Conservation (phyloP, 2,113 vertebrate species). For the Diphyllodes magnificus region DNA sequence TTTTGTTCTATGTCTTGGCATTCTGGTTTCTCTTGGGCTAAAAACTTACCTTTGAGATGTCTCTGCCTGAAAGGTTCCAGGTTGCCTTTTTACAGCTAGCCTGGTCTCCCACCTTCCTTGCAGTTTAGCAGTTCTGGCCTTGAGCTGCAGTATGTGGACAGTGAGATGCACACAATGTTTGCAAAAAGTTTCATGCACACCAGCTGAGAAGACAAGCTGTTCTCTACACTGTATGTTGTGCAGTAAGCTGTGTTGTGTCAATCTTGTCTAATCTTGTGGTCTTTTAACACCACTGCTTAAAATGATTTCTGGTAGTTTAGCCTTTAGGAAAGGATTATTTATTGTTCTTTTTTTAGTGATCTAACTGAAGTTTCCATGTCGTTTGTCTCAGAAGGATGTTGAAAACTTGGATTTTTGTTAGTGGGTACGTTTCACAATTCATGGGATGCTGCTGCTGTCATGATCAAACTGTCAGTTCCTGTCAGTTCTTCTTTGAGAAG, state of each 20-base stretch:
- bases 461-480: neutral
- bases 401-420: neutral
- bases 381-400: neutral
- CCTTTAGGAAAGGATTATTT: neutral
- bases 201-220: neutral
- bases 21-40: neutral
- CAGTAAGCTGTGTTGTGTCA: neutral
- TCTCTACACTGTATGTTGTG: neutral
- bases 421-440: neutral
- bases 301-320: neutral
- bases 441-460: neutral
- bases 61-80: neutral
- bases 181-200: neutral
- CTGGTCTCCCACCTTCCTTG: neutral
- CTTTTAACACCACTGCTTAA: neutral
- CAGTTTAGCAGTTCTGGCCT: neutral
- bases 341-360: neutral
- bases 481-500: neutral
- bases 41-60: neutral
- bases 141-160: neutral
- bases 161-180: neutral
- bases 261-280: neutral
- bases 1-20: neutral
- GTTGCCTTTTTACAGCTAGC: neutral
- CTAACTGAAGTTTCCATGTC: neutral